These are phyloP conservation scores for Drosophila helvetica DNA, from an alignment of 2,888 invertebrate genomes.

Conservation along the genomic window DNA sequence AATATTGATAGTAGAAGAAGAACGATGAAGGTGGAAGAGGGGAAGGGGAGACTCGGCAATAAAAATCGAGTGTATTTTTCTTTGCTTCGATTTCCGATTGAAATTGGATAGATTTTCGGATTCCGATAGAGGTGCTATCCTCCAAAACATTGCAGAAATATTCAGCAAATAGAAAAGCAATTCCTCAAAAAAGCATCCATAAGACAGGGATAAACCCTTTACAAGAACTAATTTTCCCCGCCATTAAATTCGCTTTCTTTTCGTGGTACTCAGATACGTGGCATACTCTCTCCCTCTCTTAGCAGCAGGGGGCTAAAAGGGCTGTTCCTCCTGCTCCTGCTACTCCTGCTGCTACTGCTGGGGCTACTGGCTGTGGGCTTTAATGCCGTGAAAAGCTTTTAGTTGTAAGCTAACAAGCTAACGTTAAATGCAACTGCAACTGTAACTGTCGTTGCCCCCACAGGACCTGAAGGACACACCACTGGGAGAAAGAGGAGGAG, in stretches of 20 bases:
- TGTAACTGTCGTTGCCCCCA: conserved; percentile 63
- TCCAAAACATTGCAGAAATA: conserved; percentile 17
- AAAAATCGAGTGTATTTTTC: conserved; percentile 64
- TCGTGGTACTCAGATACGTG: conserved; percentile 33
- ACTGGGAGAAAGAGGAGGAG: not conserved
- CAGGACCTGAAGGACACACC: conserved; percentile 49
- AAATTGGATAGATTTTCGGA: conserved; percentile 11
- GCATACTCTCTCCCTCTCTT: too few relatives aligned
- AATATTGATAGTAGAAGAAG: conserved; percentile 66
- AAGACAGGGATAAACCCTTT: conserved; percentile 28
- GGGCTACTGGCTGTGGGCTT: conserved; percentile 22
- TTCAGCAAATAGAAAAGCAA: conserved; percentile 36
- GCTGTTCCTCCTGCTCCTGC: not conserved
- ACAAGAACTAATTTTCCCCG: conserved; percentile 55
- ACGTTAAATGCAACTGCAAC: conserved; percentile 33
- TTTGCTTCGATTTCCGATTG: conserved; percentile 59
- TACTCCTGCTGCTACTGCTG: conserved; percentile 8
- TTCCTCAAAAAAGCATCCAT: conserved; percentile 23
- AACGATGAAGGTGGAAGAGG: conserved; percentile 45
- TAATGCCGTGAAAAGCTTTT: conserved; percentile 47
- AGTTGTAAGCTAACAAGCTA: conserved; percentile 50
- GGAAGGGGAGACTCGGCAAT: conserved; percentile 14
- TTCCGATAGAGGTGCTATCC: not conserved
- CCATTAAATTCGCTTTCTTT: conserved; percentile 41
- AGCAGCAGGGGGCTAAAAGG: too few relatives aligned